These are phyloP conservation scores for Cerastis leucographa DNA, from an alignment of 2,888 invertebrate genomes.

Conservation along the genomic window DNA sequence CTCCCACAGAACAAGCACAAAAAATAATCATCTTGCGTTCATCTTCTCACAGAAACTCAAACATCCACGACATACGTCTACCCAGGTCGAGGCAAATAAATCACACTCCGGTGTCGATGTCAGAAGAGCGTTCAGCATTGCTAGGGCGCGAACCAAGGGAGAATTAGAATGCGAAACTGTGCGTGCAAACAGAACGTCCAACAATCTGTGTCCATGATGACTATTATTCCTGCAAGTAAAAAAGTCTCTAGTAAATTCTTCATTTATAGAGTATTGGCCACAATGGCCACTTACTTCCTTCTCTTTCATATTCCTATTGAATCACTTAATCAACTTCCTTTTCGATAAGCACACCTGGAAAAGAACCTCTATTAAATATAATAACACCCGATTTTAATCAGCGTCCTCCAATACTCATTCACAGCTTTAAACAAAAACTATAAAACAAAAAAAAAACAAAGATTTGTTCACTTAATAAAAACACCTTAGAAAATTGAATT, in stretches of 20 bases:
- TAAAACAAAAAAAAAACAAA: slow-evolving; percentile 32
- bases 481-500: slow-evolving; percentile 63
- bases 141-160: no score
- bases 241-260: not conserved
- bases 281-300: not conserved
- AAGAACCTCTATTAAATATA: slow-evolving; percentile 1
- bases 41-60: no score
- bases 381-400: slow-evolving; percentile 42
- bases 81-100: no score
- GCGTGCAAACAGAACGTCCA: no score
- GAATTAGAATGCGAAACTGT: no score
- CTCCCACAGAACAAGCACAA: no score
- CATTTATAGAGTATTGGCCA: not conserved
- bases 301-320: not conserved
- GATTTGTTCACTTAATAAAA: slow-evolving; percentile 44
- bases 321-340: not conserved
- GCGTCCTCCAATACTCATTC: slow-evolving; percentile 26
- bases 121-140: no score
- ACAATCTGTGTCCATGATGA: no score
- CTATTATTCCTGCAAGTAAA: not conserved
- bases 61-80: no score
- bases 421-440: slow-evolving; percentile 41
- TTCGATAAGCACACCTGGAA: not conserved
- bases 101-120: no score
- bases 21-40: no score